These are phyloP conservation scores for Drosophila quinaria DNA, from an alignment of 2,888 invertebrate genomes.

Conservation along the genomic window DNA sequence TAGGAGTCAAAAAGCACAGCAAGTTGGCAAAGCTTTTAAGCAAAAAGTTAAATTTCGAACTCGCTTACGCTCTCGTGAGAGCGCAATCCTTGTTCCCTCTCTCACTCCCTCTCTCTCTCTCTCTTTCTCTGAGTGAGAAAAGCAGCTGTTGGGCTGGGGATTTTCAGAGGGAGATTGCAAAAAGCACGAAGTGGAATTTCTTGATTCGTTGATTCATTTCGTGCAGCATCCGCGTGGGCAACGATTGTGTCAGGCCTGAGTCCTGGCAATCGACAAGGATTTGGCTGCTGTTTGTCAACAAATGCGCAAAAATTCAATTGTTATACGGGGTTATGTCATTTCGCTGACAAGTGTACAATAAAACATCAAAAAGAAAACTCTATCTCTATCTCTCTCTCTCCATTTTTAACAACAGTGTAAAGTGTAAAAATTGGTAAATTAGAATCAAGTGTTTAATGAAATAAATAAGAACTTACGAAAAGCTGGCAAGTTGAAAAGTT, in stretches of 20 bases:
- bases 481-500: background rate
- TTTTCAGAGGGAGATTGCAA: conserved; percentile 10
- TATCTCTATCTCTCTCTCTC: background rate
- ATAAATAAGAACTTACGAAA: conserved; percentile 15
- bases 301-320: conserved; percentile 59
- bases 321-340: conserved; percentile 52
- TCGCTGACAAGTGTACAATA: conserved; percentile 27
- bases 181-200: conserved; percentile 24
- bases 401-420: conserved; percentile 27
- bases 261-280: conserved; percentile 28
- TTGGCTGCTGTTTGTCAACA: conserved; percentile 56
- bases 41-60: conserved; percentile 35
- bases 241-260: conserved; percentile 29
- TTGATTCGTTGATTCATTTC: conserved; percentile 41
- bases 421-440: conserved; percentile 6
- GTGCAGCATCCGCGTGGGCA: conserved; percentile 60
- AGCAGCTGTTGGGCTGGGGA: conserved; percentile 27
- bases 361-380: background rate
- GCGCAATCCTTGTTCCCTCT: conserved; percentile 3
- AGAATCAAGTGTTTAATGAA: conserved; percentile 1
- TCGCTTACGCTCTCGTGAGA: conserved; percentile 19
- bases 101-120: background rate
- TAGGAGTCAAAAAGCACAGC: conserved; percentile 53
- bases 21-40: conserved; percentile 33
- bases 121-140: background rate